Percentiles rank a stretch among this genome's conserved stretches.
These are phyloP conservation scores for Aleiodes leptofemur DNA, from an alignment of 2,888 invertebrate genomes.

Conservation along the genomic window DNA sequence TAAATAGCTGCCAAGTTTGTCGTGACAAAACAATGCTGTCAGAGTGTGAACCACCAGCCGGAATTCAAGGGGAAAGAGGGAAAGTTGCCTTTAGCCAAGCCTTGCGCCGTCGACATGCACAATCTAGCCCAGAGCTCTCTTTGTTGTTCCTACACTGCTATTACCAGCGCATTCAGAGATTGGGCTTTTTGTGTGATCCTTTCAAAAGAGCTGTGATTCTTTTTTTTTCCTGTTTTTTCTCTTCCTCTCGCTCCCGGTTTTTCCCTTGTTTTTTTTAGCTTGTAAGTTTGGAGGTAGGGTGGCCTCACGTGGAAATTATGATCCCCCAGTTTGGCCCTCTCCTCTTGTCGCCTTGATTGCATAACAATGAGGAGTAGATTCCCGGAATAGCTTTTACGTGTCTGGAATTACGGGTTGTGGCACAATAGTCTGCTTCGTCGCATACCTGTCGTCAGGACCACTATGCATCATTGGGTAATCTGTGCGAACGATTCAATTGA, in stretches of 20 bases:
- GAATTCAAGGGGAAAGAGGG: constrained; percentile 45
- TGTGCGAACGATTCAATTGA: constrained; percentile 74
- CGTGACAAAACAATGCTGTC: constrained; percentile 68
- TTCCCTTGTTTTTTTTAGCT: background rate
- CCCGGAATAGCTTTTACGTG: constrained; percentile 74
- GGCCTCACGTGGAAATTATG: constrained; percentile 66
- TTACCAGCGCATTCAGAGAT: constrained; percentile 37
- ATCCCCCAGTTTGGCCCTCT: constrained; percentile 62
- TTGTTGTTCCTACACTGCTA: constrained; percentile 39
- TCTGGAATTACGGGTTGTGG: constrained; percentile 69
- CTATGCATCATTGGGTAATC: constrained; percentile 75
- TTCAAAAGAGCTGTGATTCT: constrained; percentile 54
- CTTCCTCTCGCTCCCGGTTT: background rate
- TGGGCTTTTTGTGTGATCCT: constrained; percentile 59
- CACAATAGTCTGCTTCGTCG: constrained; percentile 66
- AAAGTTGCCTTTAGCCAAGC: constrained; percentile 57
- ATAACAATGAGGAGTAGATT: constrained; percentile 72
- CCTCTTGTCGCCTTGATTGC: constrained; percentile 66
- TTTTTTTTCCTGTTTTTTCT: background rate
- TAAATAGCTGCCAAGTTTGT: constrained; percentile 72
- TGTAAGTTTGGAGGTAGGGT: constrained; percentile 41
- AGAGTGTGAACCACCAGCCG: constrained; percentile 37
- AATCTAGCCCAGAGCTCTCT: constrained; percentile 36
- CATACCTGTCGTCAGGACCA: constrained; percentile 64
- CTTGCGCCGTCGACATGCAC: constrained; percentile 40